These are phyloP conservation scores for Hipposideros larvatus DNA, from an alignment of 2,797 vertebrate genomes.

Conservation along the genomic window DNA sequence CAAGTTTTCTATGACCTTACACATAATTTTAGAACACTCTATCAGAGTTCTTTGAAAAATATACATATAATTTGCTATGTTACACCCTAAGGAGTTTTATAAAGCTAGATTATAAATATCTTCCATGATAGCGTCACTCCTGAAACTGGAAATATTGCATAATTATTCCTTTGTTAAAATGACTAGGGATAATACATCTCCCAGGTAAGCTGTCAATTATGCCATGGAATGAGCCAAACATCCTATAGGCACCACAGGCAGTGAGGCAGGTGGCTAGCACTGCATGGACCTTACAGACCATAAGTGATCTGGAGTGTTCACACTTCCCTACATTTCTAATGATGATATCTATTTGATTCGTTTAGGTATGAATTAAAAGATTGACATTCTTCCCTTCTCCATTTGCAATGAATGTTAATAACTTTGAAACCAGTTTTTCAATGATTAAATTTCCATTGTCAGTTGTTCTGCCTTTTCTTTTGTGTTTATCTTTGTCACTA, in stretches of 20 bases:
- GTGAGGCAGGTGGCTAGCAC: neutral
- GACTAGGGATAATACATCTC: neutral
- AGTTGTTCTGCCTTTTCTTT: neutral
- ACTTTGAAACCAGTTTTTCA: neutral
- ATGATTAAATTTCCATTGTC: neutral
- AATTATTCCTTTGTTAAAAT: neutral
- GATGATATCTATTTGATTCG: neutral
- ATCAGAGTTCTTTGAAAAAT: neutral
- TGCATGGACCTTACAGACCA: neutral
- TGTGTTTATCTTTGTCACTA: neutral
- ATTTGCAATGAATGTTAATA: neutral
- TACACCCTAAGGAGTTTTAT: neutral
- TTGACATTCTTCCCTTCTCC: neutral
- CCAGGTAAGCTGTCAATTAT: neutral
- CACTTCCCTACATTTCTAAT: neutral
- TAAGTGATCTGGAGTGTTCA: neutral
- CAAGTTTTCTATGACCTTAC: neutral
- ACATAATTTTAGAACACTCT: neutral
- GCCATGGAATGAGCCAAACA: neutral
- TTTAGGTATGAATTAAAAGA: neutral
- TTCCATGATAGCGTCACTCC: neutral
- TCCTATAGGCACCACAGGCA: fast-evolving
- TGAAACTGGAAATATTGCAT: neutral
- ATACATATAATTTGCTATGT: neutral
- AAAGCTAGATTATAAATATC: neutral